These are phyloP conservation scores for Helicorthomorpha holstii DNA, from an alignment of 1,140 invertebrate species.

Conservation along the genomic window DNA sequence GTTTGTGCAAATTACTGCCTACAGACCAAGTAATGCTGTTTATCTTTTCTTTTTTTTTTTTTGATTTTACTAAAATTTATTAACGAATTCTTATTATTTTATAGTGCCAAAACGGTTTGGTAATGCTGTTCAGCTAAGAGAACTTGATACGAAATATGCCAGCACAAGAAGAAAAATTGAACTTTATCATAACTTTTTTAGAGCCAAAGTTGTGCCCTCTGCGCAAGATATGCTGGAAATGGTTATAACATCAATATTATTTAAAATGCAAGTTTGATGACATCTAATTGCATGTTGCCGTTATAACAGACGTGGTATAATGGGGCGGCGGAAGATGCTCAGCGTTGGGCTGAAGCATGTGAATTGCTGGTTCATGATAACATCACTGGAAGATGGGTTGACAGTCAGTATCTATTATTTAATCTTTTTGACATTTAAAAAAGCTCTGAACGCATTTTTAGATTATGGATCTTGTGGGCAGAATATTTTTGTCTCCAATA, in stretches of 20 bases:
- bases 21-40: too few species aligned
- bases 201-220: slow-evolving; percentile 47
- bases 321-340: slow-evolving; percentile 46
- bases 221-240: slow-evolving; percentile 64
- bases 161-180: slow-evolving; percentile 40
- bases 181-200: slow-evolving; percentile 56
- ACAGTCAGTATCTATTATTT: slow-evolving; percentile 16
- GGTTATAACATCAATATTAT: slow-evolving; percentile 22
- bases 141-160: slow-evolving; percentile 11
- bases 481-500: slow-evolving; percentile 63
- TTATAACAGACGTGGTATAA: slow-evolving; percentile 43
- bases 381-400: slow-evolving; percentile 40
- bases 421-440: not conserved
- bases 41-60: too few species aligned
- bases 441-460: too few species aligned
- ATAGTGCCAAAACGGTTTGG: slow-evolving; percentile 12
- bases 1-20: too few species aligned
- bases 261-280: too few species aligned
- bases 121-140: slow-evolving; percentile 10
- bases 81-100: too few species aligned
- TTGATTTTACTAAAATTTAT: too few species aligned
- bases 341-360: slow-evolving; percentile 53
- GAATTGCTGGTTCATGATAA: slow-evolving; percentile 49
- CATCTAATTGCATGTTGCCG: not conserved
- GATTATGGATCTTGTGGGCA: slow-evolving; percentile 57